Evolutionary conservation across 2,797 vertebrate species (phyloP).

Genomic region (Peromyscus nudipes): DNA sequence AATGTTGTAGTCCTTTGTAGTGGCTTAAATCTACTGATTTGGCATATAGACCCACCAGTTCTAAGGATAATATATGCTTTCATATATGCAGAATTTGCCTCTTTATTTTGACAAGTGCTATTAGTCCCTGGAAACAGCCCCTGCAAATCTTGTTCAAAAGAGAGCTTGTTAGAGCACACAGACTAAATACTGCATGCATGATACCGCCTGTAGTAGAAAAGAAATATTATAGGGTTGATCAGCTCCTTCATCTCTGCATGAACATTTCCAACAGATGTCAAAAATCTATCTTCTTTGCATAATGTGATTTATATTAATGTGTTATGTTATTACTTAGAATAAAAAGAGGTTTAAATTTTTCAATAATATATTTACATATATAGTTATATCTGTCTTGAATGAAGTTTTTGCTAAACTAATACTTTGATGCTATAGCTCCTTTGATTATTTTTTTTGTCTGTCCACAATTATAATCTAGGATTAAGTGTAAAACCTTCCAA

Average conservation of each 20-base stretch:
- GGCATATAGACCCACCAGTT: not conserved
- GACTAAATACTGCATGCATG: conserved; percentile 34
- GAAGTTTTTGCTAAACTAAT: conserved; percentile 12
- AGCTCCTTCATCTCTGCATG: conserved; percentile 41
- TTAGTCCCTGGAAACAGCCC: conserved; percentile 47
- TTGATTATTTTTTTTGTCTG: conserved; percentile 16
- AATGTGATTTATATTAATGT: conserved; percentile 46
- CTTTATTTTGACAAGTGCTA: conserved; percentile 76
- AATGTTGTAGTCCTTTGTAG: not conserved
- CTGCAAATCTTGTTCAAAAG: conserved; percentile 55
- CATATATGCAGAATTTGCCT: conserved; percentile 34
- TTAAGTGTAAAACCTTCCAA: conserved; percentile 57
- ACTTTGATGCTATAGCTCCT: not conserved
- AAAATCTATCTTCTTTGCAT: conserved; percentile 40
- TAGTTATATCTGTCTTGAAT: not conserved
- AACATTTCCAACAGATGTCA: conserved; percentile 77
- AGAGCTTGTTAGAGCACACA: conserved; percentile 25
- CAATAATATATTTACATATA: too few species aligned
- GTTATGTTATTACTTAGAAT: conserved; percentile 62
- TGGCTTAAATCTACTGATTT: conserved; percentile 22
- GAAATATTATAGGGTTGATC: conserved; percentile 64
- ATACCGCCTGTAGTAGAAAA: conserved; percentile 58
- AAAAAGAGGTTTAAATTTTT: conserved; percentile 53
- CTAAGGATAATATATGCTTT: conserved; percentile 63
- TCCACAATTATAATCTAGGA: conserved; percentile 23